Percentiles rank a stretch among this genome's conserved stretches.
These are phyloP conservation scores for Exephanes ischioxanthus DNA, from an alignment of 2,888 invertebrate genomes.

Conservation along the genomic window DNA sequence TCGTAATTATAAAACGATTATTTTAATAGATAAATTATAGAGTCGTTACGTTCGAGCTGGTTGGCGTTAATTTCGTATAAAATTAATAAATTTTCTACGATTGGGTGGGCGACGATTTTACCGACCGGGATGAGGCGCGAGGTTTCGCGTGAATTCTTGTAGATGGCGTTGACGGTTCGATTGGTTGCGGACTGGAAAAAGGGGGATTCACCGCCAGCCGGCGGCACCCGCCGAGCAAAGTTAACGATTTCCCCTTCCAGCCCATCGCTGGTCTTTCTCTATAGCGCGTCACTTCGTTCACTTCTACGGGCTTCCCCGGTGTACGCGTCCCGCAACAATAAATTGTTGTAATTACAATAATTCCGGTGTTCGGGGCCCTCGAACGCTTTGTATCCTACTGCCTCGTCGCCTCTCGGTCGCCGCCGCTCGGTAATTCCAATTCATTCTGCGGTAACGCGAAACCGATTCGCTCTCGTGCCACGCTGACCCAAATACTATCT, in stretches of 20 bases:
- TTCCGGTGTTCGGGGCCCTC: constrained; percentile 76
- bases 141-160: background rate
- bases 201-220: constrained; percentile 37
- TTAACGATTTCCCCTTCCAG: constrained; percentile 46
- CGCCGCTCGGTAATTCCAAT: constrained; percentile 71
- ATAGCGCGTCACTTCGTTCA: constrained; percentile 25
- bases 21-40: constrained; percentile 23
- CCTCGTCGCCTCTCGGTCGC: constrained; percentile 74
- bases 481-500: constrained; percentile 74
- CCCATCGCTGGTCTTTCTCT: background rate
- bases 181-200: background rate
- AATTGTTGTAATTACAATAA: constrained; percentile 83
- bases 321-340: constrained; percentile 75
- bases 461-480: constrained; percentile 72
- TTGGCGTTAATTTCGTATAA: background rate
- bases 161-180: constrained; percentile 70
- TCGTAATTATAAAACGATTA: constrained; percentile 9
- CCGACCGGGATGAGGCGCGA: constrained; percentile 18
- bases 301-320: constrained; percentile 39
- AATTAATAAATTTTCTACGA: constrained; percentile 20
- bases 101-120: constrained; percentile 32
- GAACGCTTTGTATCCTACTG: constrained; percentile 67
- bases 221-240: constrained; percentile 37
- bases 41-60: background rate
- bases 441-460: constrained; percentile 74